Conservation (phyloP, 1,140 invertebrate genomes). For the Brachionus manjavacas region DNA sequence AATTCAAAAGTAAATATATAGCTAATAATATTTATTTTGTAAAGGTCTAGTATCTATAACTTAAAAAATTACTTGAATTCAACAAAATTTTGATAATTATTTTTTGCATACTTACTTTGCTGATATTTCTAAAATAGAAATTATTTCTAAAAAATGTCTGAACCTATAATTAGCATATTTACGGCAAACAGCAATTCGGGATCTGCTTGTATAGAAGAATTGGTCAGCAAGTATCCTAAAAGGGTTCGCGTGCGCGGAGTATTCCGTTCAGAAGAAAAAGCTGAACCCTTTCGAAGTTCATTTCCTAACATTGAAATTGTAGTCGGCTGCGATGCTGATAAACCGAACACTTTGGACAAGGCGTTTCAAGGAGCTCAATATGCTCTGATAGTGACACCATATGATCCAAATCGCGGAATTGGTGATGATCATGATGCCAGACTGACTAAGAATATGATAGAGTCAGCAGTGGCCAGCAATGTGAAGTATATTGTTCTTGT, state of each 20-base stretch:
- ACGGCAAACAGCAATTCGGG: conserved; percentile 27
- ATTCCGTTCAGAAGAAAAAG: conserved; percentile 22
- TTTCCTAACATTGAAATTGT: conserved; percentile 15
- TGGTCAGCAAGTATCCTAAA: background rate
- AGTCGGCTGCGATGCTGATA: background rate
- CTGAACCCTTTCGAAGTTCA: background rate
- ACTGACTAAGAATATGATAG: conserved; percentile 22
- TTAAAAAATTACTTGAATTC: background rate
- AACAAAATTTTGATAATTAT: background rate
- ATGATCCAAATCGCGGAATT: background rate
- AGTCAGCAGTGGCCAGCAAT: background rate
- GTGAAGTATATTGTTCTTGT: conserved; percentile 36
- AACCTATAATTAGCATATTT: background rate
- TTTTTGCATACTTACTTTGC: background rate
- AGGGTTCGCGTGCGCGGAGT: background rate
- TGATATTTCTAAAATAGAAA: background rate
- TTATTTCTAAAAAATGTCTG: no score
- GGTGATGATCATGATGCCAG: background rate
- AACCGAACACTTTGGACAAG: background rate
- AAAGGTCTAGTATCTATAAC: no score
- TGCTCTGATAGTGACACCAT: conserved; percentile 23
- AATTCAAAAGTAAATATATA: no score
- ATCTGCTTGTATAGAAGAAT: background rate
- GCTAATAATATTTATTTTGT: no score
- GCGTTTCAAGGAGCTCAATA: background rate